phyloP scores from a whole-genome alignment of 2,113 vertebrate species.

The Argyrosomus japonicus region DNA sequence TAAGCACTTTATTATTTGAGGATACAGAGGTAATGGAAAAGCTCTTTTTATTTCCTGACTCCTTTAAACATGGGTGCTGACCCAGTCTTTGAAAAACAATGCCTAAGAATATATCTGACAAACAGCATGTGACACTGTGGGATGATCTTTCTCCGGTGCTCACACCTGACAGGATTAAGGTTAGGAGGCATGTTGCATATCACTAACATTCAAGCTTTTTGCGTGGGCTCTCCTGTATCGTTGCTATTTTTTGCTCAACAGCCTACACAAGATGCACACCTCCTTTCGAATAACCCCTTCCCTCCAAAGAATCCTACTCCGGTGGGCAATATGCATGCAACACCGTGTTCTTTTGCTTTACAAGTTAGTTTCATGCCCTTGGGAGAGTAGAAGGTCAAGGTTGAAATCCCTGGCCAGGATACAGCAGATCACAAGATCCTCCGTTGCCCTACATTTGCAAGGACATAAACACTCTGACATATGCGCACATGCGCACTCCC shows the following conservation, averaged over 20 bases:
- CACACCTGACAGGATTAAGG: constrained; percentile 63
- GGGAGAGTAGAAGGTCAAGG: constrained; percentile 58
- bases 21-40: constrained; percentile 20
- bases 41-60: constrained; percentile 39
- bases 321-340: background rate
- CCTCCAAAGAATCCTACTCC: background rate
- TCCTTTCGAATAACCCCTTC: constrained; percentile 6
- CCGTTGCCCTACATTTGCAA: constrained; percentile 49
- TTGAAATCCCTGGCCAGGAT: constrained; percentile 52
- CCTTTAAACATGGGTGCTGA: constrained; percentile 11
- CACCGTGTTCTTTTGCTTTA: background rate
- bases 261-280: constrained; percentile 50
- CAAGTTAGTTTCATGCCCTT: constrained; percentile 23
- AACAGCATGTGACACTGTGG: constrained; percentile 42
- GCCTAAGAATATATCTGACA: constrained; percentile 36
- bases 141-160: constrained; percentile 34
- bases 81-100: constrained; percentile 36
- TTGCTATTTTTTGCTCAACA: constrained; percentile 44
- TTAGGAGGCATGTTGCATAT: constrained; percentile 43
- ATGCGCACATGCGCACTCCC: constrained; percentile 41
- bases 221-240: constrained; percentile 34
- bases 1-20: constrained; percentile 24
- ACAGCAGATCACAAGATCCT: constrained; percentile 49
- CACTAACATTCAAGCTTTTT: constrained; percentile 24
- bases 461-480: constrained; percentile 48